A percentile compares a stretch with the other conserved stretches of the same genome.
Conservation (phyloP, 2,113 vertebrate species). For the Oplegnathus fasciatus region DNA sequence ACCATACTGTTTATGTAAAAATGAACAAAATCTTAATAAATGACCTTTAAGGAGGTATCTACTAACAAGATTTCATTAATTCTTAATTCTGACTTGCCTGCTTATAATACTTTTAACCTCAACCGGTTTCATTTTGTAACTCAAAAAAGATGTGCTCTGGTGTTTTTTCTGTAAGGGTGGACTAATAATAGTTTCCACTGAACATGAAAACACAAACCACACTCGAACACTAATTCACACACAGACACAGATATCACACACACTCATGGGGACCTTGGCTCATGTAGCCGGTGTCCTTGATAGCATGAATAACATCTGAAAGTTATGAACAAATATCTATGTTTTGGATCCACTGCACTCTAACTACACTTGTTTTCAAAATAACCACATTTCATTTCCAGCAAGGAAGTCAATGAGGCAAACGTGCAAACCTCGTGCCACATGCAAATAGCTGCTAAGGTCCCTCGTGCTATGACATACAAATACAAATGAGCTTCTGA, state of each 20-base stretch:
- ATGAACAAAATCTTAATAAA: neutral
- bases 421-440: conserved; percentile 56
- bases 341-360: neutral
- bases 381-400: neutral
- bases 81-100: neutral
- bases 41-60: neutral
- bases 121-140: neutral
- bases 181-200: conserved; percentile 1
- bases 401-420: neutral
- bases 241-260: neutral
- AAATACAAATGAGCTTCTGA: conserved; percentile 31
- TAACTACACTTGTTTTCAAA: neutral
- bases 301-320: neutral
- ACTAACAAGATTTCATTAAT: neutral
- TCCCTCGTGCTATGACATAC: neutral
- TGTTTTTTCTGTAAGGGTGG: accelerated
- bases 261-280: neutral
- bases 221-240: neutral
- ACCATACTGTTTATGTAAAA: neutral
- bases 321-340: neutral
- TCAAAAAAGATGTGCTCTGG: neutral
- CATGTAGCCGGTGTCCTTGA: neutral
- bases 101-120: neutral
- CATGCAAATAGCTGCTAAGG: conserved; percentile 50
- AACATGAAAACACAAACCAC: neutral